Evolutionary conservation across 2,113 vertebrate species (phyloP).

Genomic region (Ochotona princeps): DNA sequence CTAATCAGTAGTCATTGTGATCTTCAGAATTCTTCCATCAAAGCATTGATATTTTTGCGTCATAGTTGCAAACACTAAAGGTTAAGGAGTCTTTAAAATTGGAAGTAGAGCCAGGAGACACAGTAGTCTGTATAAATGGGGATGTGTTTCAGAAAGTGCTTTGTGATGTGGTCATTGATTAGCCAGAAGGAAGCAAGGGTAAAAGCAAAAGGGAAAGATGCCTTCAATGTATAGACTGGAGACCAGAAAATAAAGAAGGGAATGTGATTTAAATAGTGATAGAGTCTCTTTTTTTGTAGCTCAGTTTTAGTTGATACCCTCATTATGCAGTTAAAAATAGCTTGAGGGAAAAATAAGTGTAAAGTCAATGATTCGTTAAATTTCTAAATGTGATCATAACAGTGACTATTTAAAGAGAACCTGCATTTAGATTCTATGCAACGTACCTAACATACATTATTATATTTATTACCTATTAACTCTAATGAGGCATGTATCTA

Average conservation of each 20-base stretch:
- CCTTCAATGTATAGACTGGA: background rate
- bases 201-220: background rate
- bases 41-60: background rate
- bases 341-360: background rate
- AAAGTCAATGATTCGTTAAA: background rate
- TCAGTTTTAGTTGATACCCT: background rate
- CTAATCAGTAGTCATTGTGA: background rate
- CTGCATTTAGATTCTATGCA: background rate
- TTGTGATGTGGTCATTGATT: background rate
- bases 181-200: background rate
- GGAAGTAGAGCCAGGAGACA: background rate
- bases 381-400: background rate
- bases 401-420: background rate
- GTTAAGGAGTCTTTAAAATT: background rate
- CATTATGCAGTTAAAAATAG: background rate
- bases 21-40: slow-evolving; percentile 13
- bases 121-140: background rate
- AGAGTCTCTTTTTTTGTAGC: background rate
- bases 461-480: background rate
- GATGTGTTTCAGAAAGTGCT: slow-evolving; percentile 7
- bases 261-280: slow-evolving; percentile 12
- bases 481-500: background rate
- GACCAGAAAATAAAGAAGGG: background rate
- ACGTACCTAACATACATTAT: background rate
- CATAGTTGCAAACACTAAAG: slow-evolving; percentile 5